These are phyloP conservation scores for Artemia franciscana DNA, from an alignment of 1,140 invertebrate species.

Conservation along the genomic window DNA sequence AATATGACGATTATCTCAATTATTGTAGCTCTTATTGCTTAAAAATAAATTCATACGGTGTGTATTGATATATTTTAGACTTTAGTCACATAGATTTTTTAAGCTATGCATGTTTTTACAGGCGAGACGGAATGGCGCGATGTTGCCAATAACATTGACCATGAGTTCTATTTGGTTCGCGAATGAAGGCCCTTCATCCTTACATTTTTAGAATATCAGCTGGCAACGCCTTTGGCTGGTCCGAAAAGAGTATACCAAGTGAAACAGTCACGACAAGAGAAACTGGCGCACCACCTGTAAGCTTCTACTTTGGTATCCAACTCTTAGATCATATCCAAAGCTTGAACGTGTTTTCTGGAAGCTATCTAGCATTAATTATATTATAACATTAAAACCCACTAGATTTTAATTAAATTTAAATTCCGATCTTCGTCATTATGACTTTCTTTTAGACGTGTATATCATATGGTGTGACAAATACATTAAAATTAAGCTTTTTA, in stretches of 20 bases:
- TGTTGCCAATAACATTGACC: constrained; percentile 63
- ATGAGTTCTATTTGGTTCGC: constrained; percentile 69
- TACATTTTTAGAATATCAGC: constrained; percentile 76
- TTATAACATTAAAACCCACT: too few relatives aligned
- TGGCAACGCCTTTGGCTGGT: constrained; percentile 80
- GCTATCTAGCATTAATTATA: too few relatives aligned
- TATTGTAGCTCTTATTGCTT: neutral
- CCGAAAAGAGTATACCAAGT: constrained; percentile 48
- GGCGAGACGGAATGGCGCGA: constrained; percentile 64
- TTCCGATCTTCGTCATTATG: too few relatives aligned
- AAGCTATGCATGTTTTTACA: too few relatives aligned
- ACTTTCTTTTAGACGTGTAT: too few relatives aligned
- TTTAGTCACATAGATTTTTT: neutral
- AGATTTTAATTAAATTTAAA: too few relatives aligned
- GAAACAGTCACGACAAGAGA: constrained; percentile 38
- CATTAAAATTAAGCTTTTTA: too few relatives aligned
- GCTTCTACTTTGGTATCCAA: neutral
- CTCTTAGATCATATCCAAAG: too few relatives aligned
- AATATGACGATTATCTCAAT: too few relatives aligned
- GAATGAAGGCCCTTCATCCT: constrained; percentile 46
- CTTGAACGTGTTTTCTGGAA: too few relatives aligned
- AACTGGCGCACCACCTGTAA: constrained; percentile 21
- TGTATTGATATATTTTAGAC: neutral
- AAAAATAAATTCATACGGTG: neutral
- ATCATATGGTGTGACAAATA: too few relatives aligned